Conservation (phyloP, 2,113 vertebrate genomes). For the Caranx melampygus region DNA sequence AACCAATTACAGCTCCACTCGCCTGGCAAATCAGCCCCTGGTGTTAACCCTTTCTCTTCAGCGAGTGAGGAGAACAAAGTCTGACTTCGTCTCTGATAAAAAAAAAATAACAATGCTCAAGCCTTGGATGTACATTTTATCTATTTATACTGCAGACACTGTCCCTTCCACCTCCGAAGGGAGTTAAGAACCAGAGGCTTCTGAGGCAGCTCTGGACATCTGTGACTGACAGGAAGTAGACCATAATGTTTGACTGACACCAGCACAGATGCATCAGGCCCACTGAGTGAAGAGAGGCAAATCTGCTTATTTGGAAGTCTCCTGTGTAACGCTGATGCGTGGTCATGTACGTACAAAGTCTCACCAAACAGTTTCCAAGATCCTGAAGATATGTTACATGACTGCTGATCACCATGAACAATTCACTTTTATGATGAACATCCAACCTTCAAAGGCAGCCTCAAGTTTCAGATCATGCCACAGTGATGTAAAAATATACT, state of each 20-base stretch:
- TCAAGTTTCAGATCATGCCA: background rate
- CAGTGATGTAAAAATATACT: background rate
- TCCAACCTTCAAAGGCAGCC: background rate
- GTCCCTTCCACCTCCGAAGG: background rate
- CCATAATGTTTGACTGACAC: conserved; percentile 11
- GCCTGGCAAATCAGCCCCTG: conserved; percentile 53
- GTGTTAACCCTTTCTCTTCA: conserved; percentile 61
- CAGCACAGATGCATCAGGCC: background rate
- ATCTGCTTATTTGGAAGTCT: background rate
- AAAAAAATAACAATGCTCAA: conserved; percentile 3
- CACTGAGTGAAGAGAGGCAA: background rate
- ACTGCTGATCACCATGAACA: background rate
- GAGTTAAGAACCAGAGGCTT: background rate
- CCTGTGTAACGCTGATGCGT: background rate
- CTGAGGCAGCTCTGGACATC: background rate
- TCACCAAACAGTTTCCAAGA: background rate
- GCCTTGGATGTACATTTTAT: conserved; percentile 4
- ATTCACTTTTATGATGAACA: background rate
- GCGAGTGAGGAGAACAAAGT: conserved; percentile 43
- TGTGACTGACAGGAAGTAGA: conserved; percentile 9
- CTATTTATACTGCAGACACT: conserved; percentile 5
- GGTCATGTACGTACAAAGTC: background rate
- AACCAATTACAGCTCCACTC: conserved; percentile 68
- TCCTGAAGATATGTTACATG: background rate
- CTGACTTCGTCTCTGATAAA: conserved; percentile 20